Conservation (phyloP, 2,888 invertebrate genomes). For the Hecatera dysodea region DNA sequence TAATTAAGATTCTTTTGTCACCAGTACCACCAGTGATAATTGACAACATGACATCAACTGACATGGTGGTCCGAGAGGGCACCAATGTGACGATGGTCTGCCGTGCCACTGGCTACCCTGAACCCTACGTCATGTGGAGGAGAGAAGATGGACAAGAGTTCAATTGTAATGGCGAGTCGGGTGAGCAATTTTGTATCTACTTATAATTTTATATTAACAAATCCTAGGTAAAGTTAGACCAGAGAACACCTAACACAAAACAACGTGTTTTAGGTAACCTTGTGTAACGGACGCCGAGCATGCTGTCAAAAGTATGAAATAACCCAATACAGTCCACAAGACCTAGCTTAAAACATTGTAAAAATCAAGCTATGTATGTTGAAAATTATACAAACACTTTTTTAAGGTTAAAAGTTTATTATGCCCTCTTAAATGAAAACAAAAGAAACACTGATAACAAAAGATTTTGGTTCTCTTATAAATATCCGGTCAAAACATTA, state of each 20-base stretch:
- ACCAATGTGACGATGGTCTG: slow-evolving; percentile 97
- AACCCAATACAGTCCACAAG: background rate
- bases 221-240: too few species aligned
- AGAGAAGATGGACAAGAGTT: slow-evolving; percentile 97
- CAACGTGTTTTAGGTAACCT: too few species aligned
- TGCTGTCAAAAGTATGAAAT: too few species aligned
- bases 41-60: slow-evolving; percentile 97
- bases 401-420: slow-evolving; percentile 53
- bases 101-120: slow-evolving; percentile 96
- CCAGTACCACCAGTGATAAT: slow-evolving; percentile 97
- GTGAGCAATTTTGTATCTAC: slow-evolving; percentile 81
- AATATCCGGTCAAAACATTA: slow-evolving; percentile 82
- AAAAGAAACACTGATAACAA: slow-evolving; percentile 67
- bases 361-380: slow-evolving; percentile 28
- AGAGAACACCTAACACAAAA: background rate
- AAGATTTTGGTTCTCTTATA: slow-evolving; percentile 73
- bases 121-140: slow-evolving; percentile 98
- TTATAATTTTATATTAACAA: background rate
- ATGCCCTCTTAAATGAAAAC: slow-evolving; percentile 59
- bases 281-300: too few species aligned
- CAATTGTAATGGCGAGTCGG: slow-evolving; percentile 96
- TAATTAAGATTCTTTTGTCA: slow-evolving; percentile 45
- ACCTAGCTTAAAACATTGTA: background rate
- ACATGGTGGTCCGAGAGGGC: slow-evolving; percentile 97
- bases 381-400: slow-evolving; percentile 29